A percentile compares a stretch with the other conserved stretches of the same genome.
Conservation (phyloP, 2,888 invertebrate genomes). For the Oeneis ivallda region DNA sequence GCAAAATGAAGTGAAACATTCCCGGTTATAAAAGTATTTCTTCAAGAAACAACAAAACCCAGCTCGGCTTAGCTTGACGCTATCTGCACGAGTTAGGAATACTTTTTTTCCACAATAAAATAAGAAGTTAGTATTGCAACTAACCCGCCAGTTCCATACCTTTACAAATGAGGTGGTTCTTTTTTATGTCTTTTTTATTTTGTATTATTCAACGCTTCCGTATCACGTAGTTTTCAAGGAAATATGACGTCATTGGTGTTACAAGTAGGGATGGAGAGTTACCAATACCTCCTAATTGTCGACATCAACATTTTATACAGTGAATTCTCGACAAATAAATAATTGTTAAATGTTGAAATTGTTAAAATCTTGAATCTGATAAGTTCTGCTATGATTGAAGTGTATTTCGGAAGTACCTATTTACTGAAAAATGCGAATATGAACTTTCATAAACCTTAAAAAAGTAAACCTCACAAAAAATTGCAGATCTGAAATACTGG, state of each 20-base stretch:
- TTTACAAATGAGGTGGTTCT: constrained; percentile 27
- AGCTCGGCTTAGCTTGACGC: constrained; percentile 20
- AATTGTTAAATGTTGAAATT: no score
- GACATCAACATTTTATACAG: no score
- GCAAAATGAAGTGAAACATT: constrained; percentile 25
- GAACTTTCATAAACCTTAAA: no score
- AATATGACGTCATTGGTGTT: constrained; percentile 54
- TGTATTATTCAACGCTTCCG: constrained; percentile 5
- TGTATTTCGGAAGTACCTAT: no score
- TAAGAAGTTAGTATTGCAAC: constrained; percentile 12
- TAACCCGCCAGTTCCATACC: constrained; percentile 28
- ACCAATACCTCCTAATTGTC: no score
- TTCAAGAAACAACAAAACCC: constrained; percentile 26
- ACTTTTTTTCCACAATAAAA: constrained; percentile 26
- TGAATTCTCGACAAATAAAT: no score
- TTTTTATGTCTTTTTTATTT: constrained; percentile 23
- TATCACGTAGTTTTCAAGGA: constrained; percentile 16
- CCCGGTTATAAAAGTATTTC: constrained; percentile 23
- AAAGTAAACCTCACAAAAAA: no score
- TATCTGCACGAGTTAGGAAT: constrained; percentile 19
- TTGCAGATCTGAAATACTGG: no score
- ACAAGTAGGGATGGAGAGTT: constrained; percentile 34
- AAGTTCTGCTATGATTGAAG: no score
- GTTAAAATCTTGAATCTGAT: no score
- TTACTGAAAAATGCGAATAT: no score